Evolutionary conservation across 2,888 invertebrate species (phyloP).

Genomic region (Pelosia muscerda): DNA sequence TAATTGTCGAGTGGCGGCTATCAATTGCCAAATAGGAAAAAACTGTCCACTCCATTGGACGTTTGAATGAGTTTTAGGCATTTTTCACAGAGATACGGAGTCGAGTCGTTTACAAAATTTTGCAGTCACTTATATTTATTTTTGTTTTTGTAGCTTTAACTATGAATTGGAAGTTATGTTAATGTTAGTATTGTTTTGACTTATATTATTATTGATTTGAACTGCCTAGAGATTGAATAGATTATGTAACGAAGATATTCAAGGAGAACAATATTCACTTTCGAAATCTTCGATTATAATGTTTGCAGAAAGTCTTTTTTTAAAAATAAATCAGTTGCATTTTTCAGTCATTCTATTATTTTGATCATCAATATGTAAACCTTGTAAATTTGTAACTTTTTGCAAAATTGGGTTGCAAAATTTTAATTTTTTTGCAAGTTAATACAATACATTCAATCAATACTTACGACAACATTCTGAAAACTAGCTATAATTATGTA

Average conservation of each 20-base stretch:
- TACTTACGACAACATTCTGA: neutral
- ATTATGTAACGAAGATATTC: neutral
- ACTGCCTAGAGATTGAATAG: neutral
- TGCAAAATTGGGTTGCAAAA: neutral
- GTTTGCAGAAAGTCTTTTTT: too few species aligned
- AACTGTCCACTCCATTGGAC: constrained; percentile 79
- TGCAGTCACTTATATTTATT: neutral
- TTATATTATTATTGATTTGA: neutral
- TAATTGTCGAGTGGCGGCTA: constrained; percentile 81
- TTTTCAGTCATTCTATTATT: too few species aligned
- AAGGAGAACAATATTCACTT: too few species aligned
- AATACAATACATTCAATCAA: neutral
- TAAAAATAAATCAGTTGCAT: too few species aligned
- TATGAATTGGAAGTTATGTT: neutral
- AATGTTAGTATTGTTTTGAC: neutral
- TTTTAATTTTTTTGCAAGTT: neutral
- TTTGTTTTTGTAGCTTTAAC: neutral
- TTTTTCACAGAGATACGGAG: constrained; percentile 63
- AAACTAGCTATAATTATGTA: neutral
- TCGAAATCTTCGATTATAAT: too few species aligned
- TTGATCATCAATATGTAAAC: too few species aligned
- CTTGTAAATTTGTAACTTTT: too few species aligned
- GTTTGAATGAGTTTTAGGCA: constrained; percentile 71
- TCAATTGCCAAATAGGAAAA: constrained; percentile 84
- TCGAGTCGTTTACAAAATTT: constrained; percentile 18